A percentile compares a stretch with the other conserved stretches of the same genome.
These are phyloP conservation scores for Cardiocondyla obscurior DNA, from an alignment of 1,140 invertebrate genomes.

Conservation along the genomic window DNA sequence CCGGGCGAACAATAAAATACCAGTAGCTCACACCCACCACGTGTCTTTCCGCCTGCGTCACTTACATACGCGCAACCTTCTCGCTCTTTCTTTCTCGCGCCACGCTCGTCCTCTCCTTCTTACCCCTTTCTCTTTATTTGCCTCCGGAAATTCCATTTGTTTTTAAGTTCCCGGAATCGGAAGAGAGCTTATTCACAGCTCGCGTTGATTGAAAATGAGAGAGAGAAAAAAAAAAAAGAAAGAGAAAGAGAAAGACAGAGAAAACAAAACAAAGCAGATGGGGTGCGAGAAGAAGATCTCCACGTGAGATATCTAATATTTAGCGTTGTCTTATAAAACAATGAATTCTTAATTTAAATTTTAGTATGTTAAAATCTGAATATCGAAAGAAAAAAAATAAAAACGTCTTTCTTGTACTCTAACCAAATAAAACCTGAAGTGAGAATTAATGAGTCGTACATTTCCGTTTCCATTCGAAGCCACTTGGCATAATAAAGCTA, in stretches of 20 bases:
- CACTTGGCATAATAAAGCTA: conserved; percentile 6
- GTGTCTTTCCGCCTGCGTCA: conserved; percentile 65
- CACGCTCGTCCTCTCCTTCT: background rate
- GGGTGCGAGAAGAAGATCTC: background rate
- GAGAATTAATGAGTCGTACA: no score
- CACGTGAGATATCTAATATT: background rate
- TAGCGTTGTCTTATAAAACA: background rate
- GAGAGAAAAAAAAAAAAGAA: background rate
- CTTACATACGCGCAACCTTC: background rate
- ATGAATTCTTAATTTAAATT: background rate
- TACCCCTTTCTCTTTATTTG: conserved; percentile 37
- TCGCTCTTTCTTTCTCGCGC: background rate
- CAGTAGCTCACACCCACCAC: conserved; percentile 72
- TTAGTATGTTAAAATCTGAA: background rate
- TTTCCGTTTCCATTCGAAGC: conserved; percentile 45
- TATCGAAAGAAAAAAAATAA: no score
- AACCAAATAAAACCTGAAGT: background rate
- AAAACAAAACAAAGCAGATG: conserved; percentile 36
- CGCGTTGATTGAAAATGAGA: background rate
- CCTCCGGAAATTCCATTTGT: conserved; percentile 73
- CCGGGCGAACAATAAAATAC: conserved; percentile 71
- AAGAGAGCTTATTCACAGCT: conserved; percentile 70
- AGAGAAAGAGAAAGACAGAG: conserved; percentile 24
- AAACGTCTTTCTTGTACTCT: background rate
- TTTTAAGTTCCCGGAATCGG: conserved; percentile 76